Evolutionary conservation across 1,140 invertebrate genomes (phyloP).

Genomic region (Drosophila ohnishii): DNA sequence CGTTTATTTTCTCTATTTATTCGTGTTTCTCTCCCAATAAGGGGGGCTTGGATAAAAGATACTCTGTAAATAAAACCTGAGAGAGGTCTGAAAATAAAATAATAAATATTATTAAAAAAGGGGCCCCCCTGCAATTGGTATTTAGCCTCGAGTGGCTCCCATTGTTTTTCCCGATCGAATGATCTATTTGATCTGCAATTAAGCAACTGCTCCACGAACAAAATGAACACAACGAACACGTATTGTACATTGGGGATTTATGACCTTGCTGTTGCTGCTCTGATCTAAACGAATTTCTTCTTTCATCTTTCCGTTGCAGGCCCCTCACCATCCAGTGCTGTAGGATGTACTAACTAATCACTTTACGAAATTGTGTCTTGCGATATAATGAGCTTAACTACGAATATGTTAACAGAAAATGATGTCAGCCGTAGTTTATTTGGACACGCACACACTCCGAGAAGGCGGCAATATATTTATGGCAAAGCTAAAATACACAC

Average conservation of each 20-base stretch:
- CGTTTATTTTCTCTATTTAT: conserved; percentile 32
- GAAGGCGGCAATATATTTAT: conserved; percentile 42
- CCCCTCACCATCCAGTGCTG: conserved; percentile 44
- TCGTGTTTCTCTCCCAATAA: conserved; percentile 3
- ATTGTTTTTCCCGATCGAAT: conserved; percentile 34
- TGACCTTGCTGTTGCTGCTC: conserved; percentile 30
- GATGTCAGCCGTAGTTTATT: conserved; percentile 68
- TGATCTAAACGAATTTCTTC: conserved; percentile 36
- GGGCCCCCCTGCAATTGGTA: not conserved
- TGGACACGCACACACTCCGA: conserved; percentile 43
- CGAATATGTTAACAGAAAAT: conserved; percentile 60
- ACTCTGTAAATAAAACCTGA: conserved; percentile 52
- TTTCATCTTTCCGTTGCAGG: conserved; percentile 60
- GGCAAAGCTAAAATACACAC: conserved; percentile 43
- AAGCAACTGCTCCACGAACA: conserved; percentile 44
- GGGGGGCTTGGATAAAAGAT: conserved; percentile 21
- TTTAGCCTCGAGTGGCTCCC: conserved; percentile 7
- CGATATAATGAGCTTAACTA: conserved; percentile 43
- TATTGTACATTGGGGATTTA: conserved; percentile 45
- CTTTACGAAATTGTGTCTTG: conserved; percentile 48
- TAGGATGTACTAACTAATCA: conserved; percentile 50
- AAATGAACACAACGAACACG: not conserved
- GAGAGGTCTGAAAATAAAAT: conserved; percentile 54
- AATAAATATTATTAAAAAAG: conserved; percentile 17
- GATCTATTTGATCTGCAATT: conserved; percentile 69